These are phyloP conservation scores for Phylloscopus whistleri DNA, from an alignment of 2,113 vertebrate genomes.

Conservation along the genomic window DNA sequence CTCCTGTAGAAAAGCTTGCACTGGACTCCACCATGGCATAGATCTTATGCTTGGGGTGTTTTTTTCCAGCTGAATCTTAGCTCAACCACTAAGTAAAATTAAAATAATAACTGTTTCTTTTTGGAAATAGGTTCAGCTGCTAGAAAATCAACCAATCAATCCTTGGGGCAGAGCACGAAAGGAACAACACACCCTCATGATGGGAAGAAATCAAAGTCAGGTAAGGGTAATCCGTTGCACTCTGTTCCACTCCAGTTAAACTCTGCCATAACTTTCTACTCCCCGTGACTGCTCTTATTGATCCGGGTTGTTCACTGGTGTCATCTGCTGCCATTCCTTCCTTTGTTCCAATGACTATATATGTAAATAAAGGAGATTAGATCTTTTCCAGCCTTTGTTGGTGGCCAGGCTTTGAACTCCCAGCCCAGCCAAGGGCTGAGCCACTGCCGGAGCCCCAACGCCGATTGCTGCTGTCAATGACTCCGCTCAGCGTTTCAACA, in stretches of 20 bases:
- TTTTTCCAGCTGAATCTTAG: background rate
- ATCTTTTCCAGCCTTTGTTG: background rate
- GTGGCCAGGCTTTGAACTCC: background rate
- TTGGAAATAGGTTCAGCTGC: background rate
- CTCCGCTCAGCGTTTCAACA: background rate
- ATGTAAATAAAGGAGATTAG: background rate
- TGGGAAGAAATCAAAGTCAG: background rate
- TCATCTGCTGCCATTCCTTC: background rate
- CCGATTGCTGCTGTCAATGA: background rate
- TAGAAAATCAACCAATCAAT: background rate
- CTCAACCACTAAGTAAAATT: background rate
- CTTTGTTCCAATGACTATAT: background rate
- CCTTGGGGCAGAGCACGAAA: background rate
- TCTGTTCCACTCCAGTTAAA: background rate
- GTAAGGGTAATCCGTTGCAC: background rate
- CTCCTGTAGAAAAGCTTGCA: background rate
- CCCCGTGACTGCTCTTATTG: background rate
- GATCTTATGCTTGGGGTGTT: background rate
- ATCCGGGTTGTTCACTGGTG: background rate
- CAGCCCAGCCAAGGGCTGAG: background rate
- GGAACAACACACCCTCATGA: background rate
- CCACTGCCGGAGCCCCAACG: rapidly evolving
- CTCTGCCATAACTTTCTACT: background rate
- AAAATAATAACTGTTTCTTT: background rate
- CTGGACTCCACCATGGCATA: background rate